Conservation (phyloP, 2,797 vertebrate species). For the Ficedula albicollis region DNA sequence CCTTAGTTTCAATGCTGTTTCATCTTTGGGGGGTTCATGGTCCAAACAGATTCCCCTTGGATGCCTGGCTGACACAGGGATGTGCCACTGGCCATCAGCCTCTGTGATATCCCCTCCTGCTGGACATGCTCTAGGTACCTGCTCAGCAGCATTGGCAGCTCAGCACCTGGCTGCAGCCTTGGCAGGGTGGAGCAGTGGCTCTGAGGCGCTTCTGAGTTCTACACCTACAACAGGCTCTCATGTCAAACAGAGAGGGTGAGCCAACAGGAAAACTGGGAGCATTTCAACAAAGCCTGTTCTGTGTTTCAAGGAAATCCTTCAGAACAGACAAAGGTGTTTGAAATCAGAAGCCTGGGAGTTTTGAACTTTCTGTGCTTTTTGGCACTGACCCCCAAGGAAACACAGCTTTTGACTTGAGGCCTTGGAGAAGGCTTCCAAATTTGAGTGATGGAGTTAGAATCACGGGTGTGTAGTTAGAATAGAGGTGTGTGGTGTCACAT, state of each 20-base stretch:
- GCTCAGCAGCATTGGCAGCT: not conserved
- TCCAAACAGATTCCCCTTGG: not conserved
- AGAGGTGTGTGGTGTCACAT: too few species aligned
- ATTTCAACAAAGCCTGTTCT: not conserved
- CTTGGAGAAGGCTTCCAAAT: too few species aligned
- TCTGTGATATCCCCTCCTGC: not conserved
- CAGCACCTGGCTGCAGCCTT: not conserved
- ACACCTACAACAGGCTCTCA: not conserved
- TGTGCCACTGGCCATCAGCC: not conserved
- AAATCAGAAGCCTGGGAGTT: too few species aligned
- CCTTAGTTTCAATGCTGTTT: not conserved
- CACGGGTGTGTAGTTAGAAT: too few species aligned
- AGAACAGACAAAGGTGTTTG: not conserved
- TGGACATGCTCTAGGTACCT: not conserved
- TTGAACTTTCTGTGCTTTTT: too few species aligned
- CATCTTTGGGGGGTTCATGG: not conserved
- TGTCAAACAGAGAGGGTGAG: not conserved
- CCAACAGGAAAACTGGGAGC: rapidly evolving
- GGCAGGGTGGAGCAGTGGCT: not conserved
- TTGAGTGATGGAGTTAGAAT: too few species aligned
- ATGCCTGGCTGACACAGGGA: not conserved
- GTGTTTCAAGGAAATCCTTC: not conserved
- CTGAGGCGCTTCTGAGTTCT: not conserved
- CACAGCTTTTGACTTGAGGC: too few species aligned
- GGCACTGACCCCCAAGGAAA: too few species aligned